Base-by-base conservation (phyloP, 2,797 vertebrate species). In the Lithobates sylvaticus region DNA sequence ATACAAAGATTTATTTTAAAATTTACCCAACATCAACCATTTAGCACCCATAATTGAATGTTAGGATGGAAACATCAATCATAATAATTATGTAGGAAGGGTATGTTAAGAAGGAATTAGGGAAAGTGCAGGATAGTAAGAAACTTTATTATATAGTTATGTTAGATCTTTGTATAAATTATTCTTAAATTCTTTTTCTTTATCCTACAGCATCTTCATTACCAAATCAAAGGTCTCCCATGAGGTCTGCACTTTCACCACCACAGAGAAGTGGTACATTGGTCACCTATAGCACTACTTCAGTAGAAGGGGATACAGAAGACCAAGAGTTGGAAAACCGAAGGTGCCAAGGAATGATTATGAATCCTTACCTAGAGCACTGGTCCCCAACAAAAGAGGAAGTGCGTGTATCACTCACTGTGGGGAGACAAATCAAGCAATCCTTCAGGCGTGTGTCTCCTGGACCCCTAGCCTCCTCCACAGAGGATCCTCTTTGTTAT, bases 201-300 rank as follows among this genome's bases (percentile, higher is more conserved):
- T 87, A 64, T 78, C 42, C 23, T 68, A 70, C 86, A 87, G 86
- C 86, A 84, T 87, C 86, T 84, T 87, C 86, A 84, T 74, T 87
- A 81, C 86, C 86, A 87, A 87, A 87, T 83, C 81, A 84, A 74
- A 87, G 86, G 64, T 84, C 86, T 47, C 86, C 86, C 10, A 84
- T 84, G 86, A 79, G 81, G 18, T 79, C 81, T 34, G 81, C 76
- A 75, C 65, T 87, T 15, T 87, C 86, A 84, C 86, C 86, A 39
- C 86, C 86, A n/a, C 86, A 87, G 29, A 87, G 86, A 80, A 87
- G 86, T 84, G 86, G 86, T n/a, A 87, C 86, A 78, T 84, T 87
- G 72, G 86, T 87, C 71, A 87, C 86, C 18, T 87, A 87, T 47
- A 87, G 86, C 70, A 87, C 86, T 80, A 87, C 86, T 61, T 87